Base-by-base conservation (phyloP, 2,888 invertebrate species). In the Neuroscelio doddi region DNA sequence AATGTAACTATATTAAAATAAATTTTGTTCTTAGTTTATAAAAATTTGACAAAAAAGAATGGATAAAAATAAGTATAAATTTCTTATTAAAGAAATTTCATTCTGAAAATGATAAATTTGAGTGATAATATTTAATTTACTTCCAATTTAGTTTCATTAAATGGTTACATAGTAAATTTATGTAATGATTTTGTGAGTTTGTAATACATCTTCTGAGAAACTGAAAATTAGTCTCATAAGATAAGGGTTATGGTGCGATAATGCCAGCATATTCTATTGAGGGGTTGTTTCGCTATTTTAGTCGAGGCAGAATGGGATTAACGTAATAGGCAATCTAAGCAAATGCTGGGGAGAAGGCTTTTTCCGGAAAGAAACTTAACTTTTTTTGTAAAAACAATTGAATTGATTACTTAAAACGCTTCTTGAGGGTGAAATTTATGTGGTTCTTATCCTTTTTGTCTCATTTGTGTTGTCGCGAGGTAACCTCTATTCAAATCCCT, bases 311-410 rank as follows among this genome's bases (percentile, higher is more conserved):
- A 45, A 57, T 57, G 56, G 63, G 63, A 63, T 63, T 57, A 63
- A 36, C 56, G 56, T 63, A 63, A 63, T 63, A 63, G 63, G 63
- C 56, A 63, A 63, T 63, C 56, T 56, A 56, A 46, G 63, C 17
- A 47, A 62, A 63, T 56, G 63, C 45, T 27, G 34, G 32, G 46
- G 51, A 47, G 46, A 55, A 46, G 36, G 39, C 41, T 46, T 36
- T 50, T n/a, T 34, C 38, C 39, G 32, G 41, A 47, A 34, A 36
- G 27, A 26, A 36, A 32, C 51, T 9, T 16, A 16, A 41, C 36
- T 57, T 41, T 63, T 63, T 56, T 63, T 47, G 47, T 32, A 29
- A 38, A 57, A 63, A 63, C 56, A 56, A 63, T 63, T 63, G 56
- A 64, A 64, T 53, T 53, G 53, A 64, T 64, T 57, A 57, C 64